Conservation (phyloP, 2,888 invertebrate species). For the Drosophila macrospina region DNA sequence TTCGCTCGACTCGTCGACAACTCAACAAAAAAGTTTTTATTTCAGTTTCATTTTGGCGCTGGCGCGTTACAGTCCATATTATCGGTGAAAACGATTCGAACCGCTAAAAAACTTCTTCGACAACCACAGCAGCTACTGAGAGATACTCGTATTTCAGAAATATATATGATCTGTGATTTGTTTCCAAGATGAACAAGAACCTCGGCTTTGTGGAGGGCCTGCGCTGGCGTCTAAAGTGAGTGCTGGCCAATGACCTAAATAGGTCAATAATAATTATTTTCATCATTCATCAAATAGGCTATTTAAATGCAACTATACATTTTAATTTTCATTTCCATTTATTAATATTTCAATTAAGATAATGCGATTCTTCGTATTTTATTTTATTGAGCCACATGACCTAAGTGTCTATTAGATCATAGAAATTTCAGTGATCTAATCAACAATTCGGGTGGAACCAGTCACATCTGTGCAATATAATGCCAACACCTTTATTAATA, state of each 20-base stretch:
- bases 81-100: slow-evolving; percentile 39
- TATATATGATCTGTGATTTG: slow-evolving; percentile 10
- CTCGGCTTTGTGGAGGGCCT: slow-evolving; percentile 77
- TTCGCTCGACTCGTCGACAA: slow-evolving; percentile 35
- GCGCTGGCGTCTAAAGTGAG: slow-evolving; percentile 83
- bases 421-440: slow-evolving; percentile 39
- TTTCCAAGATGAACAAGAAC: slow-evolving; percentile 74
- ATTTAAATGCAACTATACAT: background rate
- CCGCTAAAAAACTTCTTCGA: background rate
- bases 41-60: slow-evolving; percentile 76
- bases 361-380: background rate
- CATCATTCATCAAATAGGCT: slow-evolving; percentile 25
- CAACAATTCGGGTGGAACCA: slow-evolving; percentile 22
- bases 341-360: background rate
- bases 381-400: slow-evolving; percentile 42
- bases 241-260: slow-evolving; percentile 47
- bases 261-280: slow-evolving; percentile 31
- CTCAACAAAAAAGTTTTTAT: slow-evolving; percentile 67
- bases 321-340: background rate
- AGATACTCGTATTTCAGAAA: slow-evolving; percentile 1
- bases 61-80: slow-evolving; percentile 64
- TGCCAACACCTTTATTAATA: slow-evolving; percentile 25
- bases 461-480: slow-evolving; percentile 30
- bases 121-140: background rate
- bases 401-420: slow-evolving; percentile 21